Evolutionary conservation across 2,113 vertebrate species (phyloP).

Genomic region (Butorides virescens): DNA sequence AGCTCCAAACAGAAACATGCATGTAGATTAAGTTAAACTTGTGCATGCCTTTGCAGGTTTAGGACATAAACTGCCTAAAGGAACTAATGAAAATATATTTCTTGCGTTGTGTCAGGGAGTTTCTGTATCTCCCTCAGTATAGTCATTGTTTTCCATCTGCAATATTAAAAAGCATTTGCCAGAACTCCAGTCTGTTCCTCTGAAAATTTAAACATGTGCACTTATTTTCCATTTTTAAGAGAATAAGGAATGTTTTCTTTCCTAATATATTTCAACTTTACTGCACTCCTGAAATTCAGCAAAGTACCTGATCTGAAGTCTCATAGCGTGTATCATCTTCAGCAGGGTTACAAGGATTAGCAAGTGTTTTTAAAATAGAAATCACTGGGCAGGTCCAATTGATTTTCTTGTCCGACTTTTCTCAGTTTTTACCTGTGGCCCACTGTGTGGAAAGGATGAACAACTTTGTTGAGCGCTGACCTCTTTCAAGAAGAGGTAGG

Average conservation of each 20-base stretch:
- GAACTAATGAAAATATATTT: neutral
- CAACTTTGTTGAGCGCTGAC: neutral
- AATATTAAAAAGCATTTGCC: neutral
- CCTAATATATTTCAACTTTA: neutral
- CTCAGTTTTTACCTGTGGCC: neutral
- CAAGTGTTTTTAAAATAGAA: neutral
- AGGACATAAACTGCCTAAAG: slow-evolving; percentile 21
- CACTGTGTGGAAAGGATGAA: neutral
- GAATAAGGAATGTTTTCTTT: neutral
- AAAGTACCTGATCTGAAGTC: neutral
- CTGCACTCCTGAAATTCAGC: neutral
- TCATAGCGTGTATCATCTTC: neutral
- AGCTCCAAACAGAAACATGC: neutral
- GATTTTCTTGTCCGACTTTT: neutral
- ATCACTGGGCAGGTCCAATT: neutral
- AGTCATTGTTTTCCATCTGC: neutral
- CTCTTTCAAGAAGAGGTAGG: neutral
- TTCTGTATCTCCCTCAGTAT: neutral
- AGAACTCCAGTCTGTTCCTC: neutral
- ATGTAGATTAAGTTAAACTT: neutral
- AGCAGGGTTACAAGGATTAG: neutral
- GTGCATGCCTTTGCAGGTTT: slow-evolving; percentile 7
- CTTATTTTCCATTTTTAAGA: neutral
- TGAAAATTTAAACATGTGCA: neutral
- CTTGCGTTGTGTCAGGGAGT: neutral